These are phyloP conservation scores for Pipistrellus nathusii DNA, from an alignment of 2,797 vertebrate genomes.

Conservation along the genomic window DNA sequence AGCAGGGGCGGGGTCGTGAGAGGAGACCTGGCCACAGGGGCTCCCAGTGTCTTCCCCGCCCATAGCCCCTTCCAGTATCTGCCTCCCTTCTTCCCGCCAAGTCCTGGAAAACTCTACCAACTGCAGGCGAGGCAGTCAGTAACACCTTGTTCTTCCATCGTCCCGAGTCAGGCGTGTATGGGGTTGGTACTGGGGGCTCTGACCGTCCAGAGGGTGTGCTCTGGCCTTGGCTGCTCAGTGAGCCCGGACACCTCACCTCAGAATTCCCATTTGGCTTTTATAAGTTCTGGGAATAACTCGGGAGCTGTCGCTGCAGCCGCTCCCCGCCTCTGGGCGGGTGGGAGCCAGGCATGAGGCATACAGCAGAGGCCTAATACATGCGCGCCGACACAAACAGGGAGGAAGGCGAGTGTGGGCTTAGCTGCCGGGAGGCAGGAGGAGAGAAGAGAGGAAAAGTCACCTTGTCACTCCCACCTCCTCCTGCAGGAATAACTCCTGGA, in stretches of 20 bases:
- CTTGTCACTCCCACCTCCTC: background rate
- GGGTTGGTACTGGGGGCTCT: background rate
- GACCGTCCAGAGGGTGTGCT: background rate
- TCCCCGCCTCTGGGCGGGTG: background rate
- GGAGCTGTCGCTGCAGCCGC: background rate
- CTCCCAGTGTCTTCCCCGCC: rapidly evolving
- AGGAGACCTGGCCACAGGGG: rapidly evolving
- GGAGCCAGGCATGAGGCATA: background rate
- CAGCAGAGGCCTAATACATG: background rate
- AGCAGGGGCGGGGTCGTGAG: too few relatives aligned
- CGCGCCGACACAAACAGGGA: background rate
- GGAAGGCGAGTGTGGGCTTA: background rate
- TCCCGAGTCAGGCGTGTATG: rapidly evolving
- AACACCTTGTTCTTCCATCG: background rate
- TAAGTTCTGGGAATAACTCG: background rate
- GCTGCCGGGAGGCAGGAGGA: background rate
- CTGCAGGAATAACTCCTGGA: conserved; percentile 52
- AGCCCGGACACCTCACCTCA: background rate
- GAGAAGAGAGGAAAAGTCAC: conserved; percentile 2
- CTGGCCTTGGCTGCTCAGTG: background rate
- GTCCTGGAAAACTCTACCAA: background rate
- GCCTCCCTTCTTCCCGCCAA: background rate
- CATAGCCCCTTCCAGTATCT: rapidly evolving
- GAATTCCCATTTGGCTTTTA: background rate
- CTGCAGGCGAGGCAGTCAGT: too few relatives aligned